Evolutionary conservation across 2,113 vertebrate genomes (phyloP).

Genomic region (Sialia sialis): DNA sequence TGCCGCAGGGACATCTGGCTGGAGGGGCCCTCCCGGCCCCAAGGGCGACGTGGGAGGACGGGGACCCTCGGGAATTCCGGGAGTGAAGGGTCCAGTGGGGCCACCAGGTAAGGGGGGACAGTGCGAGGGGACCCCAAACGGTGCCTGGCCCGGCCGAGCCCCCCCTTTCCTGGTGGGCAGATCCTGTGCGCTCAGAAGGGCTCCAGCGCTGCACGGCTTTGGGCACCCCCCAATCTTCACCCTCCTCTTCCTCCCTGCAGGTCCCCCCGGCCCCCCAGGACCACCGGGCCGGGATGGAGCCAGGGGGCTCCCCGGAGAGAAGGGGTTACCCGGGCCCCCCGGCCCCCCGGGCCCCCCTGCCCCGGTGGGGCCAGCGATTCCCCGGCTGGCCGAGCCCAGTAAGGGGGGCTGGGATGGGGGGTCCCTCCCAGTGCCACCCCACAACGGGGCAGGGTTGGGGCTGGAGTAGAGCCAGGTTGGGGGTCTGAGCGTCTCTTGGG

Average conservation of each 20-base stretch:
- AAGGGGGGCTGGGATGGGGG: slow-evolving; percentile 23
- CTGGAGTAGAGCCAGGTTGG: neutral
- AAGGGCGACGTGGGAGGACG: slow-evolving; percentile 77
- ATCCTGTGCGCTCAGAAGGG: neutral
- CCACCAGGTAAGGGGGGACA: slow-evolving; percentile 76
- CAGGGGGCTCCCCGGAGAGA: slow-evolving; percentile 78
- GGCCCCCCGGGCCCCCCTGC: slow-evolving; percentile 76
- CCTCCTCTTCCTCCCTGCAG: slow-evolving; percentile 35
- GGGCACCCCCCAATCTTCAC: neutral
- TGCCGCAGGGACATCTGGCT: neutral
- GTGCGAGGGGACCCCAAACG: neutral
- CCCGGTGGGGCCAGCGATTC: slow-evolving; percentile 50
- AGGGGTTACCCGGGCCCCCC: slow-evolving; percentile 78
- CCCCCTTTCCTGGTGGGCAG: neutral
- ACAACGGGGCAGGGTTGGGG: neutral
- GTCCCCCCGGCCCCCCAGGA: slow-evolving; percentile 78
- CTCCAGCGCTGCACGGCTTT: neutral
- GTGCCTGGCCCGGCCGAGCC: neutral
- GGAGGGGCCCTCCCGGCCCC: slow-evolving; percentile 59
- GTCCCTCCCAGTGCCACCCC: too few species aligned
- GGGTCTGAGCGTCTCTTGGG: neutral
- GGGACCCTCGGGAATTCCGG: slow-evolving; percentile 77
- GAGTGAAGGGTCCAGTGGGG: slow-evolving; percentile 76
- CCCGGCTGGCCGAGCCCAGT: slow-evolving; percentile 60
- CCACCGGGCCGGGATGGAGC: slow-evolving; percentile 75